phyloP scores from a whole-genome alignment of 2,113 vertebrate species.

The Oceanites oceanicus region DNA sequence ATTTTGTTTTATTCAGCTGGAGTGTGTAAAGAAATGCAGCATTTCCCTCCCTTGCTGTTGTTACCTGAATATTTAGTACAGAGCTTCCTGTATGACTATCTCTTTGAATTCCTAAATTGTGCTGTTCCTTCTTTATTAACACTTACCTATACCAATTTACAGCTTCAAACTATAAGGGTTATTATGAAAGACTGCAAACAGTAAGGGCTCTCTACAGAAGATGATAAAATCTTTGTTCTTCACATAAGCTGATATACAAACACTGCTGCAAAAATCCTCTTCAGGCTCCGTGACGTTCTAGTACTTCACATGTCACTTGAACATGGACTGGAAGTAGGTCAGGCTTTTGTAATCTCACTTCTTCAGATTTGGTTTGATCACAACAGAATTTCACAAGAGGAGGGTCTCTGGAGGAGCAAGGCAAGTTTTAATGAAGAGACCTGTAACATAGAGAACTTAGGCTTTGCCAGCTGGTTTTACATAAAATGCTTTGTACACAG shows the following conservation, averaged over 20 bases:
- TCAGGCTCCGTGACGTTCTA: not conserved
- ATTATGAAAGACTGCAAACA: not conserved
- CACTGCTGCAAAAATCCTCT: not conserved
- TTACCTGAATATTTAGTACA: not conserved
- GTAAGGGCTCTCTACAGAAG: not conserved
- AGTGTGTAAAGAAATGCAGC: not conserved
- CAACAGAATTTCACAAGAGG: not conserved
- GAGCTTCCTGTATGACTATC: not conserved
- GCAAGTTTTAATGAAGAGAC: not conserved
- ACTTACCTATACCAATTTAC: not conserved
- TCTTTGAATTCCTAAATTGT: not conserved
- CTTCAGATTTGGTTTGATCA: not conserved
- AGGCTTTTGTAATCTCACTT: not conserved
- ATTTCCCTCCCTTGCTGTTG: not conserved
- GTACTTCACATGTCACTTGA: not conserved
- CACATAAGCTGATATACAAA: not conserved
- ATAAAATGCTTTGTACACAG: not conserved
- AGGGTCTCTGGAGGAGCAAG: not conserved
- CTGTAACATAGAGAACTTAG: not conserved
- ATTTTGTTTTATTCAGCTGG: not conserved
- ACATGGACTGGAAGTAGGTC: not conserved
- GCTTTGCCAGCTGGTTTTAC: not conserved
- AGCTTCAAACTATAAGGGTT: not conserved
- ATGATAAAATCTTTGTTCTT: constrained; percentile 5
- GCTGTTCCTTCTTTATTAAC: constrained; percentile 3